Base-by-base conservation (phyloP, 2,888 invertebrate species). In the Dynastes grantii region DNA sequence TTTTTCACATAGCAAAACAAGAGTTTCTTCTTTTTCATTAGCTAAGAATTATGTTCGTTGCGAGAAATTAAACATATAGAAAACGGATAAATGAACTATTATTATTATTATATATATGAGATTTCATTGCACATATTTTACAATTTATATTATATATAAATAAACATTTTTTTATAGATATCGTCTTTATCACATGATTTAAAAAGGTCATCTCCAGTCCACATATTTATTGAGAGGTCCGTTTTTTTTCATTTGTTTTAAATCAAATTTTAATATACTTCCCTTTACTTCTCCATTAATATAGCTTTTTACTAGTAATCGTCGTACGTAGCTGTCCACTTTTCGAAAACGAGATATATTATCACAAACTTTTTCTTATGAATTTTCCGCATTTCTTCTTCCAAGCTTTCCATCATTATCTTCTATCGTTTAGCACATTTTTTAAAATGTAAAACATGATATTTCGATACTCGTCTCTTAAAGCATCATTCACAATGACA, bases 141-240 rank as follows among this genome's bases (percentile, higher is more conserved):
- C 82, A 83, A 80, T 73, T 73, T 73, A 78, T 78, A 73, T 73
- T 78, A 80, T 82, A 83, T 78, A 80, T 78, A 80, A 77, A 77
- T 84, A 83, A 85, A 84, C 75, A 83, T 85, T 79, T 82, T 53
- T 84, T 83, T 85, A 84, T 84, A 87, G 87, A 87, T 87, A 87
- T 87, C 85, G 86, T 87, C 85, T 84, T 85, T 87, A 87, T 87
- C 87, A 87, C 87, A 87, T 86, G 85, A 85, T 83, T 84, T 84
- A 83, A 84, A 81, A 84, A 83, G 81, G 83, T 83, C 81, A 58
- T 73, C 81, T 83, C 79, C 29, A 76, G 67, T 76, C 27, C 76
- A 67, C 67, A 65, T 68, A 51, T 77, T 58, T 77, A 22, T 77
- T 61, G 73, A 61, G 53, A 71, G 51, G 64, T 53, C 58, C 61